These are phyloP conservation scores for Dromas ardeola DNA, from an alignment of 2,113 vertebrate genomes.

Conservation along the genomic window DNA sequence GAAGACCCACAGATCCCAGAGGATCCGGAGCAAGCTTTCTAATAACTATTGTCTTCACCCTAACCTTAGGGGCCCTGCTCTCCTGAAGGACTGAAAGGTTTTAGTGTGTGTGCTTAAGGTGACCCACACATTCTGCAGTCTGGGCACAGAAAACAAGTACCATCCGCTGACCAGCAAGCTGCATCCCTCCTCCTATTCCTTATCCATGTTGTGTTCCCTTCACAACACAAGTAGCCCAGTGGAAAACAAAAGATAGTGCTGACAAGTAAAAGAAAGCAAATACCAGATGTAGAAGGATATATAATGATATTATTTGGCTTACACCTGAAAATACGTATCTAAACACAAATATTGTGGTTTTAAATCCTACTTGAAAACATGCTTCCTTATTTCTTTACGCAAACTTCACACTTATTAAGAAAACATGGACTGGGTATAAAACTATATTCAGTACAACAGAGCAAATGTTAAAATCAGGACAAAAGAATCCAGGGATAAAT, in stretches of 20 bases:
- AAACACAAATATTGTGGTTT: not conserved
- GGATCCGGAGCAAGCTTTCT: not conserved
- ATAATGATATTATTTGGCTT: not conserved
- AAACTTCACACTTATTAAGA: slow-evolving; percentile 14
- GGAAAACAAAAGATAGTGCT: not conserved
- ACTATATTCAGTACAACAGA: not conserved
- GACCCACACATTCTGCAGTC: not conserved
- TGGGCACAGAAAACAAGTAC: not conserved
- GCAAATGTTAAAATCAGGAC: slow-evolving; percentile 13
- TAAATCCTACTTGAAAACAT: not conserved
- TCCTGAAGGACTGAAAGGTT: not conserved
- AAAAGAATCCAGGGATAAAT: slow-evolving; percentile 34
- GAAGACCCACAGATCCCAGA: not conserved
- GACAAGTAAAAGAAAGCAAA: not conserved
- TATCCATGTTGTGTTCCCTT: not conserved
- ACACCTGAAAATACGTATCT: not conserved
- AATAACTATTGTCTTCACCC: not conserved
- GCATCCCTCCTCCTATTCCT: not conserved
- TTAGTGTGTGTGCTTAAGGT: not conserved
- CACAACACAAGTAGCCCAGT: not conserved
- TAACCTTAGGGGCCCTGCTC: not conserved
- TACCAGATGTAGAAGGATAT: not conserved
- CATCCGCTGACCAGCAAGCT: not conserved
- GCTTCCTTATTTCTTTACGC: slow-evolving; percentile 5
- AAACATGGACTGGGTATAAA: not conserved